phyloP scores from a whole-genome alignment of 37 sponge, comb jelly and placozoan species.

The Ephydatia muelleri region DNA sequence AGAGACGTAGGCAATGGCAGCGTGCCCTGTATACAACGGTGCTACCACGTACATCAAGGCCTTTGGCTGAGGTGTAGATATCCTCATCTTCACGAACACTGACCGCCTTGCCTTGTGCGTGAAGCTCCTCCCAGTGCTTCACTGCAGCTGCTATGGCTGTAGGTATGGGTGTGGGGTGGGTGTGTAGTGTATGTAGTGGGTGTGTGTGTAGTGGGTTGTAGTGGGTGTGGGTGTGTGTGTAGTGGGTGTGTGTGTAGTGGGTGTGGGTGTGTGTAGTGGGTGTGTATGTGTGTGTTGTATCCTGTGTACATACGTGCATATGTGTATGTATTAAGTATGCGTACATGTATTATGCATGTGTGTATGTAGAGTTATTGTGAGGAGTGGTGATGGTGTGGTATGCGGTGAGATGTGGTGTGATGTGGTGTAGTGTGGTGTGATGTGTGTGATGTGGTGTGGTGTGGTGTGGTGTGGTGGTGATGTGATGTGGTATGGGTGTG shows the following conservation, averaged over 20 bases:
- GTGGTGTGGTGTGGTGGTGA: no score
- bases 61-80: constrained; percentile 68
- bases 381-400: no score
- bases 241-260: no score
- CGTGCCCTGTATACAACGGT: neutral
- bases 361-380: no score
- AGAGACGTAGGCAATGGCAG: neutral
- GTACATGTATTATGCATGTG: no score
- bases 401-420: no score
- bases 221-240: neutral
- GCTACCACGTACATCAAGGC: constrained; percentile 13
- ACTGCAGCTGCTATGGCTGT: constrained; percentile 61
- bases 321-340: no score
- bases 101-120: constrained; percentile 33
- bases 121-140: constrained; percentile 73
- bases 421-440: no score
- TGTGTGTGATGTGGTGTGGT: no score
- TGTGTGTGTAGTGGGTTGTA: no score
- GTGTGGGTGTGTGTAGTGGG: no score
- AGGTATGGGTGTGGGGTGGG: constrained; percentile 28
- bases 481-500: no score
- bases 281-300: neutral
- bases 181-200: neutral
- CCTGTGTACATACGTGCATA: neutral
- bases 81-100: constrained; percentile 70